These are phyloP conservation scores for Plebejus anna DNA, from an alignment of 2,888 invertebrate species.

Conservation along the genomic window DNA sequence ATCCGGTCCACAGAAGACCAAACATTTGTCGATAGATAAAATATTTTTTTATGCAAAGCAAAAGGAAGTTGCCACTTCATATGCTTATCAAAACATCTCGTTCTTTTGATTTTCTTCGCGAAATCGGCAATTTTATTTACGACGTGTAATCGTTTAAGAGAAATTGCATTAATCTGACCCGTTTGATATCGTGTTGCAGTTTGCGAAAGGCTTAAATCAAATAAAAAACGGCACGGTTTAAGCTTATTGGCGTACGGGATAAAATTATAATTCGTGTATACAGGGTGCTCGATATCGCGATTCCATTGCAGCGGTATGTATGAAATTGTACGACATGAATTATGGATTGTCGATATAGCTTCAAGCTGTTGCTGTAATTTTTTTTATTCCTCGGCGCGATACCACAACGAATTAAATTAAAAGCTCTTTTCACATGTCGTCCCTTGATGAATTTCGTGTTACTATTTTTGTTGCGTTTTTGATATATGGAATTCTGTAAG, in stretches of 20 bases:
- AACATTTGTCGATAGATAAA: neutral
- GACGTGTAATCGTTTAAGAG: slow-evolving; percentile 80
- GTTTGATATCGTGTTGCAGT: slow-evolving; percentile 78
- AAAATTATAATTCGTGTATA: slow-evolving; percentile 54
- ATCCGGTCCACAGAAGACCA: neutral
- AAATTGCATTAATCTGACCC: slow-evolving; percentile 79
- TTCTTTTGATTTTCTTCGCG: slow-evolving; percentile 57
- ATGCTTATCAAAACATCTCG: slow-evolving; percentile 58
- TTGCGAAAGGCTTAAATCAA: slow-evolving; percentile 51
- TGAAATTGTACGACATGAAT: slow-evolving; percentile 80
- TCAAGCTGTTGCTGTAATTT: slow-evolving; percentile 78
- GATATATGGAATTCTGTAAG: slow-evolving; percentile 16
- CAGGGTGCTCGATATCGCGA: slow-evolving; percentile 48
- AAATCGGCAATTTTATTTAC: slow-evolving; percentile 77
- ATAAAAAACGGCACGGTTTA: slow-evolving; percentile 44
- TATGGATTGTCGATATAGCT: slow-evolving; percentile 80
- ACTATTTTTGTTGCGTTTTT: slow-evolving; percentile 52
- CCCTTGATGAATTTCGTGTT: slow-evolving; percentile 76
- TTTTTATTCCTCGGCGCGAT: slow-evolving; percentile 74
- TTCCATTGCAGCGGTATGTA: slow-evolving; percentile 57
- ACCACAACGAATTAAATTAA: slow-evolving; percentile 80
- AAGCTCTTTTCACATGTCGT: slow-evolving; percentile 80
- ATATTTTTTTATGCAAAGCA: neutral
- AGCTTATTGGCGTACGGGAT: slow-evolving; percentile 45
- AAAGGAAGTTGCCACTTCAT: slow-evolving; percentile 30